Evolutionary conservation across 2,888 invertebrate species (phyloP), one percentile per base, ranked within the genome.

Genomic region (Cryptosula pallasiana): DNA sequence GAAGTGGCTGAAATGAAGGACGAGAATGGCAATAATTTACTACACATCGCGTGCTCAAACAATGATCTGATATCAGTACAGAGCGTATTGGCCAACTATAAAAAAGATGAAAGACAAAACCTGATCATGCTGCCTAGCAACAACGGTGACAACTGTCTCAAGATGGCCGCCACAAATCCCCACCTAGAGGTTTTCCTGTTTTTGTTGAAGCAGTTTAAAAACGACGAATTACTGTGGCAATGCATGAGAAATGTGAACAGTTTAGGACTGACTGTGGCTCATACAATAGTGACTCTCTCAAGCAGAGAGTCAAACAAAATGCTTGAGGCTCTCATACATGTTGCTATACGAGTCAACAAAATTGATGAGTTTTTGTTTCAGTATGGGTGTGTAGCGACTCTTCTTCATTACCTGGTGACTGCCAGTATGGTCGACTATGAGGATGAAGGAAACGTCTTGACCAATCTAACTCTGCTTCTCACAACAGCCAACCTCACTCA

Each of bases 331-430:
- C 63, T 63, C 32, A 25, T 9, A 16, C 32, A 2, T 29, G 13
- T 63, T 3, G 63, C 32, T 25, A 32, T 13, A 32, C 2, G 32
- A 27, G 13, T 9, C 13, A n/a, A 63, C n/a, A 63, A 63, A 34
- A n/a, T 63, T 27, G 34, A 63, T 29, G 29, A 63, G 27, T 63
- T 63, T 63, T 32, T 63, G 13, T 63, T 63, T 32, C 63, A 20
- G 27, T 27, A 63, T 2, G 25, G n/a, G 5, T 63, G 32, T 63
- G 9, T 13, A 2, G 9, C 2, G 2, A 63, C 63, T 5, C 32
- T 63, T 27, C n/a, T 63, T 16, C 63, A 63, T 32, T 25, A 16
- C 9, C n/a, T 34, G 32, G 63, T 63, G 2, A 29, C 32, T 16
- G 27, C 20, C 32, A 9, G 29, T 9, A 27, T 25, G 27, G 29